phyloP scores from a whole-genome alignment of 2,797 vertebrate species.

The Acomys russatus region DNA sequence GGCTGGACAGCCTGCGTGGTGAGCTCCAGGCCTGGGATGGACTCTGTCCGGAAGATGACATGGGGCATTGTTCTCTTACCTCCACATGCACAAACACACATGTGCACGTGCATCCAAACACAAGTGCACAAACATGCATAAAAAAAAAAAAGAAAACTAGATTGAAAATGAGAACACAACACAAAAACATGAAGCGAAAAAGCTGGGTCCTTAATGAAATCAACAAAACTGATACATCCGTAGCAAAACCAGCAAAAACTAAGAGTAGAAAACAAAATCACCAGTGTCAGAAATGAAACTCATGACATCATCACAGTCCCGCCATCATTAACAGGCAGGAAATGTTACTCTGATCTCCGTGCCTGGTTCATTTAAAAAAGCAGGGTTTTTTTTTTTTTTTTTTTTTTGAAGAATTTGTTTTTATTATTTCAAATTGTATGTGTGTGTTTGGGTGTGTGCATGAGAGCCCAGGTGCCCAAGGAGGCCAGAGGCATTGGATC shows the following conservation, averaged over 20 bases:
- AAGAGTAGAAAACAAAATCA: background rate
- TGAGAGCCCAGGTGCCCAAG: background rate
- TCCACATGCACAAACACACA: background rate
- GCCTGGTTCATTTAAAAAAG: background rate
- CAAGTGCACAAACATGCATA: background rate
- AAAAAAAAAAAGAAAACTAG: background rate
- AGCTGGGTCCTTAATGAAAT: constrained; percentile 28
- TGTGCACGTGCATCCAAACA: no score
- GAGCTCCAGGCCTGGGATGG: background rate
- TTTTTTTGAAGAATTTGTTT: background rate
- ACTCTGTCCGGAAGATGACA: background rate
- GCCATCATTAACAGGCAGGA: background rate
- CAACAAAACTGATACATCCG: background rate
- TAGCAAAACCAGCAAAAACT: constrained; percentile 30
- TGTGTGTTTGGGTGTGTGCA: background rate
- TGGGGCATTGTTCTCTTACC: background rate
- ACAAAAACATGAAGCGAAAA: background rate
- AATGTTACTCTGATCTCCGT: background rate
- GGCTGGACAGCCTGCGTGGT: background rate
- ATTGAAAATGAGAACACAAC: background rate
- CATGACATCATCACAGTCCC: background rate
- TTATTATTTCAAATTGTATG: background rate
- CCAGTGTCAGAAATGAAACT: background rate
- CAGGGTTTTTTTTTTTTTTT: background rate
- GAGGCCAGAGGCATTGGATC: background rate